Conservation (phyloP, 2,113 vertebrate genomes). For the Calypte anna region DNA sequence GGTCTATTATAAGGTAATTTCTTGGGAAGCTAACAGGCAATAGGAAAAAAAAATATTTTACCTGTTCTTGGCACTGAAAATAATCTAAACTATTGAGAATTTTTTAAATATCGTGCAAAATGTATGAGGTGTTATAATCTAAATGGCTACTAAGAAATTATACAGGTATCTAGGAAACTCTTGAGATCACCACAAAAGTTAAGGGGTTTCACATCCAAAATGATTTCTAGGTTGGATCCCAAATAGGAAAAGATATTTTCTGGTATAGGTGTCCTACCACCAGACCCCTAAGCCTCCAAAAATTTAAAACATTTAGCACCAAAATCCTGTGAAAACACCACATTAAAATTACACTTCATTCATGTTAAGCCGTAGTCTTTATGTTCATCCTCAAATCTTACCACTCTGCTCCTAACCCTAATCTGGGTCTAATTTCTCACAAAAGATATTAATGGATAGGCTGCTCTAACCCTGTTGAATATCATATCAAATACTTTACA, state of each 20-base stretch:
- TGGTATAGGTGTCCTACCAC: background rate
- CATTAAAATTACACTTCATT: background rate
- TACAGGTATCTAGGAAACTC: background rate
- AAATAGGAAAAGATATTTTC: background rate
- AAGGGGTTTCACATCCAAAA: background rate
- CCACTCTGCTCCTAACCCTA: background rate
- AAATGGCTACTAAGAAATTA: background rate
- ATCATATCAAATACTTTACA: background rate
- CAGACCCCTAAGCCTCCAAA: background rate
- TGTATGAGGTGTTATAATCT: slow-evolving; percentile 3
- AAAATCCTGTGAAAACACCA: background rate
- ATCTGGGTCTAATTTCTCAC: background rate
- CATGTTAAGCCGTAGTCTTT: background rate
- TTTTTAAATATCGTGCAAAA: slow-evolving; percentile 26
- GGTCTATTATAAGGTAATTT: background rate
- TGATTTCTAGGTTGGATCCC: background rate
- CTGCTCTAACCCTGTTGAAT: background rate
- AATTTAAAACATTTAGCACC: background rate
- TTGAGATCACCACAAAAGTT: background rate
- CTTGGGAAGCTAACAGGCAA: background rate
- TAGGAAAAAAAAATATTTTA: background rate
- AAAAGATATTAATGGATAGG: background rate
- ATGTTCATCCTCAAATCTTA: background rate
- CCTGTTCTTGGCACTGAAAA: slow-evolving; percentile 8
- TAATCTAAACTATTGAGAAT: slow-evolving; percentile 53